These are phyloP conservation scores for Hylia prasina DNA, from an alignment of 2,113 vertebrate genomes.

Conservation along the genomic window DNA sequence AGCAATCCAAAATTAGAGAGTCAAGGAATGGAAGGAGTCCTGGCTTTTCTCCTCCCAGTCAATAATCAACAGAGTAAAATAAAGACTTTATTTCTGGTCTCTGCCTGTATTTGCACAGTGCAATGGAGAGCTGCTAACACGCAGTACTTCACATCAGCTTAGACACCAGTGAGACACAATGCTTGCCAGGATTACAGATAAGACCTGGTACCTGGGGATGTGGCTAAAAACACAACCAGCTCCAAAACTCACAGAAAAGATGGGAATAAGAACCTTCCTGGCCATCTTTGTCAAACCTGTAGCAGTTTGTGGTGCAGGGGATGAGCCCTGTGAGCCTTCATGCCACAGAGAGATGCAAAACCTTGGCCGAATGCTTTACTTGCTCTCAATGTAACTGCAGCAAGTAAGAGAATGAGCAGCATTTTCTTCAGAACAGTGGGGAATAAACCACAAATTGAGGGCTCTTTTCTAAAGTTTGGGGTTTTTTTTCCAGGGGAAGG, in stretches of 20 bases:
- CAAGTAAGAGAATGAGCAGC: not conserved
- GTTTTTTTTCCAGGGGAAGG: not conserved
- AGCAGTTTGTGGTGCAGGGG: not conserved
- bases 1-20: not conserved
- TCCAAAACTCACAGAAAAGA: not conserved
- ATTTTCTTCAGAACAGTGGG: not conserved
- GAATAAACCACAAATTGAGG: not conserved
- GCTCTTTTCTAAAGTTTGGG: not conserved
- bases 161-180: not conserved
- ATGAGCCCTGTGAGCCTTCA: not conserved
- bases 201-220: rapidly evolving
- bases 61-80: not conserved
- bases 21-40: not conserved
- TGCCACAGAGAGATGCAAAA: rapidly evolving
- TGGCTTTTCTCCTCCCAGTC: not conserved
- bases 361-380: not conserved
- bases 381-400: not conserved
- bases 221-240: not conserved
- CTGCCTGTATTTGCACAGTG: not conserved
- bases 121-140: rapidly evolving
- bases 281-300: not conserved
- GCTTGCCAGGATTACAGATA: not conserved
- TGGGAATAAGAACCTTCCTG: not conserved
- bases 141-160: not conserved
- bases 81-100: not conserved